phyloP scores from a whole-genome alignment of 2,888 invertebrate species.

The Nomada lathburiana region DNA sequence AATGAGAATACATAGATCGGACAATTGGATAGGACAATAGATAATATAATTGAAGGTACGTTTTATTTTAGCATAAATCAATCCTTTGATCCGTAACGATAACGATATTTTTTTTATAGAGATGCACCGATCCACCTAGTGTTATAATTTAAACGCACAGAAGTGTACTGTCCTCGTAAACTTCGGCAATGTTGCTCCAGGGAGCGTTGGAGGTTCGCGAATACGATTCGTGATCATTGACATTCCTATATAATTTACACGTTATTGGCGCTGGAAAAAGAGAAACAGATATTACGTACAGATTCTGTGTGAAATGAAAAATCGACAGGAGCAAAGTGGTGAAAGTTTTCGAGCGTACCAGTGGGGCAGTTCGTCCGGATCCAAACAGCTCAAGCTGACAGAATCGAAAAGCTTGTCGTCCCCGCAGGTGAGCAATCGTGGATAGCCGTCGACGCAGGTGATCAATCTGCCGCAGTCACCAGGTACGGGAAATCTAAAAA shows the following conservation, averaged over 20 bases:
- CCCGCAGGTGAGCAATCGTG: constrained; percentile 94
- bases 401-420: constrained; percentile 95
- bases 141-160: neutral
- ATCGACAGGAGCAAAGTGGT: neutral
- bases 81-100: neutral
- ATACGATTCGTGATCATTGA: neutral
- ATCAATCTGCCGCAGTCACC: constrained; percentile 95
- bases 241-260: constrained; percentile 62
- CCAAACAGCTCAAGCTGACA: constrained; percentile 92
- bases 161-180: neutral
- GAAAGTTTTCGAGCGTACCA: constrained; percentile 76
- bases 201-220: neutral
- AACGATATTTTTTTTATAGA: neutral
- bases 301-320: neutral
- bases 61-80: neutral
- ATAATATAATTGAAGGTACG: neutral
- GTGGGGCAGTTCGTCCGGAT: constrained; percentile 87
- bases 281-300: neutral
- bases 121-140: neutral
- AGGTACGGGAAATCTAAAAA: constrained; percentile 90
- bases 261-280: constrained; percentile 73
- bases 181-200: neutral
- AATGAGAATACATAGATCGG: neutral
- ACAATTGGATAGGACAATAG: neutral
- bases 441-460: constrained; percentile 96